These are phyloP conservation scores for Macrochelys suwanniensis DNA, from an alignment of 2,797 vertebrate species.

Conservation along the genomic window DNA sequence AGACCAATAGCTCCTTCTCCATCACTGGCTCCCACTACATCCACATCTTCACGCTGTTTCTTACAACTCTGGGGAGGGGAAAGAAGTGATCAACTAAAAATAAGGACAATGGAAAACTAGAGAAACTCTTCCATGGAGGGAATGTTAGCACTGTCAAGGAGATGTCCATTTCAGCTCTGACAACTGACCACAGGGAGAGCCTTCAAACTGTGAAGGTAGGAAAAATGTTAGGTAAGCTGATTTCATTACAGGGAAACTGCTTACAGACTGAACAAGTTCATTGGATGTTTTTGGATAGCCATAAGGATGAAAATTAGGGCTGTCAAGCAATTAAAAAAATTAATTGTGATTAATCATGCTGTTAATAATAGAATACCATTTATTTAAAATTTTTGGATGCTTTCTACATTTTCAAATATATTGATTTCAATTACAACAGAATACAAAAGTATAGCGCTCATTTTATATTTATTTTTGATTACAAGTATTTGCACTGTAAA, in stretches of 20 bases:
- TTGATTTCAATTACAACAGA: no score
- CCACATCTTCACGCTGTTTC: constrained; percentile 93
- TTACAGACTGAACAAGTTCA: neutral
- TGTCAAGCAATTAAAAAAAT: no score
- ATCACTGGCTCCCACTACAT: constrained; percentile 81
- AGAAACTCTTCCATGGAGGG: neutral
- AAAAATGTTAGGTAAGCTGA: neutral
- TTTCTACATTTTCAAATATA: no score
- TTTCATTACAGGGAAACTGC: neutral
- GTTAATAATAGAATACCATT: no score
- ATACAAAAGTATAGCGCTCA: no score
- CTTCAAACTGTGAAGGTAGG: neutral
- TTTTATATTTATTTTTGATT: no score
- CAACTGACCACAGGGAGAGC: neutral
- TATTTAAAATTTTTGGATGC: no score
- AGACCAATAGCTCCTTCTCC: constrained; percentile 83
- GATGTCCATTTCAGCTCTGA: neutral
- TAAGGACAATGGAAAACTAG: neutral
- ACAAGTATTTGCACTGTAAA: no score
- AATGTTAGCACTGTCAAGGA: neutral
- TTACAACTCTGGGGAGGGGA: constrained; percentile 85
- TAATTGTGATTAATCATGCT: no score
- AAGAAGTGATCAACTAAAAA: neutral
- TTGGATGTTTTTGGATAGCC: neutral
- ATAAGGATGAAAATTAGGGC: neutral